Base-by-base conservation (phyloP, 2,113 vertebrate genomes). In the Dicerorhinus sumatrensis region DNA sequence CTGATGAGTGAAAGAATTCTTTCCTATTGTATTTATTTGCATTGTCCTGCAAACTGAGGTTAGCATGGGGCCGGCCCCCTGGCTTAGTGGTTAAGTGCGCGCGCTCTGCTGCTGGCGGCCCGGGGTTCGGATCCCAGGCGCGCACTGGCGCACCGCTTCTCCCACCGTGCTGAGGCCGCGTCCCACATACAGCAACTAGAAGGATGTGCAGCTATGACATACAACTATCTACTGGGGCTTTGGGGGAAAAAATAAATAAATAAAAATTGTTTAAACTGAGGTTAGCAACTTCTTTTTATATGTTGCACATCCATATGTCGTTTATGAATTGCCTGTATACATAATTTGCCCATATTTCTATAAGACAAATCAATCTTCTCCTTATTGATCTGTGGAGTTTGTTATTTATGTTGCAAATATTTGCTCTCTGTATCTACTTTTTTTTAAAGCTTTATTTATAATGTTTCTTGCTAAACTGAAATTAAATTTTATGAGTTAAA, bases 401-500 rank as follows among this genome's bases (percentile, higher is more conserved):
- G 62, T 36, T 89, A 69, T 73, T 86, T 90, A 90, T 84, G 29
- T 27, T 83, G 48, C 63, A 91, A 87, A 60, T 89, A 77, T 69
- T 91, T 70, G 58, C 51, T 73, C 42, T 84, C 14, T 62, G 33
- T 62, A 51, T 62, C 39, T 89, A 56, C 33, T 77, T 77, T 79
- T 13, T 29, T 18, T 16, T 51, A 67, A 20, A 63, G 10, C 31
- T 77, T 63, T 76, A 27, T 80, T 96, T 39, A 51, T 84, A 36
- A 77, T 80, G 60, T 90, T 95, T 93, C 80, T 77, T 82, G 16
- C 75, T 58, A 86, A 95, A 81, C 62, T 63, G 0, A 81, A 51
- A n/a, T 86, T 93, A 58, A 72, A 63, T 54, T 85, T 94, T 54
- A 79, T 33, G n/a, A 67, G 51, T 69, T 94, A 92, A 67, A 75